These are phyloP conservation scores for Busseola fusca DNA, from an alignment of 2,888 invertebrate genomes.

Conservation along the genomic window DNA sequence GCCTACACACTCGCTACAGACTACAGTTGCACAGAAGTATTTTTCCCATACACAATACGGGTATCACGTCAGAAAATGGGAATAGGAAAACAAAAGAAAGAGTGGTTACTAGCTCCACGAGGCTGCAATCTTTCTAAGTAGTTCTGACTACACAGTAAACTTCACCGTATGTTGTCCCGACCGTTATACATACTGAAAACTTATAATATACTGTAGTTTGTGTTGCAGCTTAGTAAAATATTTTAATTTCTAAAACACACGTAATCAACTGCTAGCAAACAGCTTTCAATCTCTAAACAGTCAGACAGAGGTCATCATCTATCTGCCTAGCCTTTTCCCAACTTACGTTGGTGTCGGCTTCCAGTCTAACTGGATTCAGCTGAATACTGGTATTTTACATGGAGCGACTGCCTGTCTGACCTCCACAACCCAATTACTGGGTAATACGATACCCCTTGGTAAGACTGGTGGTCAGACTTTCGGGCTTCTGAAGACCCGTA, in stretches of 20 bases:
- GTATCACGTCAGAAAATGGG: conserved; percentile 42
- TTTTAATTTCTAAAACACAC: too few relatives aligned
- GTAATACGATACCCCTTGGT: too few relatives aligned
- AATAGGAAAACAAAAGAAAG: conserved; percentile 43
- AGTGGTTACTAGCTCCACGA: conserved; percentile 33
- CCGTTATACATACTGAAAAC: conserved; percentile 3
- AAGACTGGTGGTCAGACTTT: too few relatives aligned
- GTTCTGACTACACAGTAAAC: conserved; percentile 40
- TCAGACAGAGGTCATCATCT: neutral
- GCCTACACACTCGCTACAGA: neutral
- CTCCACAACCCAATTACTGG: too few relatives aligned
- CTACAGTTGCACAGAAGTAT: conserved; percentile 8
- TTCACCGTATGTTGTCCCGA: conserved; percentile 17
- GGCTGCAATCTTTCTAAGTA: conserved; percentile 49
- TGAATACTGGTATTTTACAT: too few relatives aligned
- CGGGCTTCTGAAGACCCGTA: too few relatives aligned
- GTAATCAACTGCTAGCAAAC: too few relatives aligned
- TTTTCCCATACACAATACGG: conserved; percentile 29
- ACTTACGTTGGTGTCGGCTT: too few relatives aligned
- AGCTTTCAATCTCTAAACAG: too few relatives aligned
- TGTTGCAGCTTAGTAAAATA: neutral
- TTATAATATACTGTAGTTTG: neutral
- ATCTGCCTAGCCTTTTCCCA: too few relatives aligned
- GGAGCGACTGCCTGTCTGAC: too few relatives aligned
- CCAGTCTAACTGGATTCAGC: too few relatives aligned